Base-by-base conservation (phyloP, 1,140 invertebrate genomes). In the Geopemphigus sp. region DNA sequence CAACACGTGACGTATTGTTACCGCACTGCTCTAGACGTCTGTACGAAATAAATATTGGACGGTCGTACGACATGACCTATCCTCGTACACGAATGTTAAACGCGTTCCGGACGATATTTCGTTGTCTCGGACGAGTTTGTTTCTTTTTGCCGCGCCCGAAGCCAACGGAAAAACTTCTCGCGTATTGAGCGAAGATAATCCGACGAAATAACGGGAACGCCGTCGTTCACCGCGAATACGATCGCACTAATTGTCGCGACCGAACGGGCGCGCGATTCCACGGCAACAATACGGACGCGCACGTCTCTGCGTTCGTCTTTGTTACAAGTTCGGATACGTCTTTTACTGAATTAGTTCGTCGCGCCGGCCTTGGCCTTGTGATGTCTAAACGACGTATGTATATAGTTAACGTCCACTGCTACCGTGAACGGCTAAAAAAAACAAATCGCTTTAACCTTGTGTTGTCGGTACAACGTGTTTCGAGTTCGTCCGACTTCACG, bases 361-460 rank as follows among this genome's bases (percentile, higher is more conserved):
- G 17, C 59, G 8, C 8, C 29, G 29, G 17, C 61, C 61, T 64
- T 64, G 61, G 19, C n/a, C n/a, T n/a, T 64, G 61, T n/a, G 32
- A 32, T 15, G 29, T 64, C 61, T 11, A 26, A 39, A 29, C 17
- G 17, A 64, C 15, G 26, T 26, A 32, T 26, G 29, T 39, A 39
- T 39, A 39, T 39, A 39, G 3, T 64, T 64, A 32, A 64, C 32
- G 61, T 64, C 29, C 32, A 32, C 61, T 64, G 61, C 32, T 26
- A 64, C 29, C 32, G 17, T 64, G 32, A 64, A 64, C 32, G 61
- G 61, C 29, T 64, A n/a, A 32, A 64, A n/a, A n/a, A 64, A 64
- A 64, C 61, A 32, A 64, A 64, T 32, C 14, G 29, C 29, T 64
- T 64, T 64, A 64, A 26, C 61, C 61, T 64, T 64, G 61, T 64